These are phyloP conservation scores for Eupithecia tripunctaria DNA, from an alignment of 2,888 invertebrate genomes.

Conservation along the genomic window DNA sequence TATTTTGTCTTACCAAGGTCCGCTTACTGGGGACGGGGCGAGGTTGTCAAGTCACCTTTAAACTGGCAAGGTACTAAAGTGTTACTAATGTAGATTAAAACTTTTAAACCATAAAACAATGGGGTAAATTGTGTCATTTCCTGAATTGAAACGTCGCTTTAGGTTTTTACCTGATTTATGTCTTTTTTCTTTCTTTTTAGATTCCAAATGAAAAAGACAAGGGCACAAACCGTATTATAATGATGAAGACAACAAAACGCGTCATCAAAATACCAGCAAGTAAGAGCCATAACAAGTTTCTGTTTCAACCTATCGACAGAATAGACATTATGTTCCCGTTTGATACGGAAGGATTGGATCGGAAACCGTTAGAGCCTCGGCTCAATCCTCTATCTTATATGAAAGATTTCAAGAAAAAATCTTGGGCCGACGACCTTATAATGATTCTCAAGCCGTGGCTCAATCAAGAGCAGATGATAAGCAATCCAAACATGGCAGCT, in stretches of 20 bases:
- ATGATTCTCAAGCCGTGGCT: constrained; percentile 71
- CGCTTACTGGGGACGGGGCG: neutral
- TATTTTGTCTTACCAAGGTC: neutral
- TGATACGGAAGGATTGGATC: constrained; percentile 62
- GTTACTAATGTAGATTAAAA: neutral
- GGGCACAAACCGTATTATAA: constrained; percentile 85
- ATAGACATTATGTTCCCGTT: constrained; percentile 76
- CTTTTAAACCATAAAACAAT: neutral
- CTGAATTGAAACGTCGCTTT: neutral
- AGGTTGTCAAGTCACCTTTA: neutral
- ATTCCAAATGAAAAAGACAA: constrained; percentile 84
- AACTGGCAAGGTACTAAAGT: neutral
- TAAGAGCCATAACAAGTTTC: constrained; percentile 67
- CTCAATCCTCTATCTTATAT: constrained; percentile 65
- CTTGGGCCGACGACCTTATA: constrained; percentile 75
- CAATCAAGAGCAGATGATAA: constrained; percentile 58
- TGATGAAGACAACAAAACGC: constrained; percentile 89
- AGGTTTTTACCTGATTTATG: neutral
- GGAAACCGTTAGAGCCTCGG: constrained; percentile 63
- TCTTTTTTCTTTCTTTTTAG: constrained; percentile 71
- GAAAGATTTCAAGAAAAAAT: constrained; percentile 69
- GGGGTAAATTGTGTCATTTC: neutral
- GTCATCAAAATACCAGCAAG: constrained; percentile 87
- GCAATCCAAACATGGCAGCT: constrained; percentile 73
- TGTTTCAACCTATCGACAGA: constrained; percentile 72